Conservation (phyloP, 1,140 invertebrate species). For the Conus ventricosus region DNA sequence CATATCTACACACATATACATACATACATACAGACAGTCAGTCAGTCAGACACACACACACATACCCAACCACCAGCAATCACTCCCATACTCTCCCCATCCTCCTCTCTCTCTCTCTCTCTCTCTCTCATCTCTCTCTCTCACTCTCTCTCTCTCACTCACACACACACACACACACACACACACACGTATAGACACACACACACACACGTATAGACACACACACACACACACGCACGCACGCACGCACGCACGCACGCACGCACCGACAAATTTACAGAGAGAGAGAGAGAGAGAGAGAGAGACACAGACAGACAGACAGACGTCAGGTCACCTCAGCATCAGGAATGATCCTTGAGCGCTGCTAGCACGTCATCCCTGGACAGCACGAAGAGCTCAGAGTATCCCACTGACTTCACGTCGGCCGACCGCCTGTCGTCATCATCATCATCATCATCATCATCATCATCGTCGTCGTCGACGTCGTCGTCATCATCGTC, state of each 20-base stretch:
- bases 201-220: background rate
- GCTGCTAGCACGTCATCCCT: conserved; percentile 94
- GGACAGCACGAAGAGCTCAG: conserved; percentile 95
- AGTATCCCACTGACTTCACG: conserved; percentile 95
- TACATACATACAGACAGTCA: too few relatives aligned
- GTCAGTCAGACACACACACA: too few relatives aligned
- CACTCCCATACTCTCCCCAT: too few relatives aligned
- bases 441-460: background rate
- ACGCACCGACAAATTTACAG: background rate
- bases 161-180: background rate
- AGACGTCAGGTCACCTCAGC: conserved; percentile 83
- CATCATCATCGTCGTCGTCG: background rate
- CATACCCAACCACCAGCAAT: too few relatives aligned
- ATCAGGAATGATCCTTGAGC: conserved; percentile 96
- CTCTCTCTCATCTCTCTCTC: background rate
- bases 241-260: background rate
- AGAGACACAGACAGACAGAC: background rate
- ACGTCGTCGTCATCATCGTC: background rate
- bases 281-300: background rate
- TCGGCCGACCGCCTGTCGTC: conserved; percentile 90
- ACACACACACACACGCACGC: background rate
- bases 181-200: background rate
- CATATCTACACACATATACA: background rate
- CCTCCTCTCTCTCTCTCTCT: background rate
- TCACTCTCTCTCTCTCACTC: background rate